A percentile compares a stretch with the other conserved stretches of the same genome.
These are phyloP conservation scores for Pempheris klunzingeri DNA, from an alignment of 2,797 vertebrate genomes.

Conservation along the genomic window DNA sequence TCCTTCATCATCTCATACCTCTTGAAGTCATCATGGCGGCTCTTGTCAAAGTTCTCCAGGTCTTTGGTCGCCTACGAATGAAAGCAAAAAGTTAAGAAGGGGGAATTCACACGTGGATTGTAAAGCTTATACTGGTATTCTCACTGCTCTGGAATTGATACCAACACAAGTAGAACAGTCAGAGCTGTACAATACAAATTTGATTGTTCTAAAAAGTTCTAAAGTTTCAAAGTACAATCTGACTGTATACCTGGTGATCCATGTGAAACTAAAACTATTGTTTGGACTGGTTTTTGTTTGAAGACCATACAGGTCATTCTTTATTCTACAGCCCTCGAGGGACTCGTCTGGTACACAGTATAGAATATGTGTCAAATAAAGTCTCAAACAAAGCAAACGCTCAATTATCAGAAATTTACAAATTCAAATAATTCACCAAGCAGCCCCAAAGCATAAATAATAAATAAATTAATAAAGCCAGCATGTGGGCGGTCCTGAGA, in stretches of 20 bases:
- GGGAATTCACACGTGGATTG: neutral
- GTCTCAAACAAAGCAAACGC: neutral
- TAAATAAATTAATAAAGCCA: neutral
- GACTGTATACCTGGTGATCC: neutral
- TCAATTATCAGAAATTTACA: neutral
- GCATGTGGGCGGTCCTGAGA: neutral
- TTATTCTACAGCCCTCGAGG: neutral
- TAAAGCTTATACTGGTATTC: neutral
- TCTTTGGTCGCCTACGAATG: constrained; percentile 89
- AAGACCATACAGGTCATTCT: neutral
- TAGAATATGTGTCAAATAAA: too few relatives aligned
- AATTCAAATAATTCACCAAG: neutral
- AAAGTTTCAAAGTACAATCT: neutral
- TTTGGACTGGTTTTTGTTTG: neutral
- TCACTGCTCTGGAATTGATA: neutral
- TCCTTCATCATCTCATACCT: constrained; percentile 96
- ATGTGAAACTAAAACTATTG: neutral
- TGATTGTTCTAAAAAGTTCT: neutral
- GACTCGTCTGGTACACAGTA: neutral
- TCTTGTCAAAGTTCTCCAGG: constrained; percentile 92
- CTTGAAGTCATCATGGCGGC: constrained; percentile 94
- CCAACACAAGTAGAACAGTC: neutral
- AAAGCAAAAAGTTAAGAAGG: neutral
- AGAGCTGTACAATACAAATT: neutral
- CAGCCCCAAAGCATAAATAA: neutral